phyloP scores from a whole-genome alignment of 2,888 invertebrate genomes.

The Melieria omissa region DNA sequence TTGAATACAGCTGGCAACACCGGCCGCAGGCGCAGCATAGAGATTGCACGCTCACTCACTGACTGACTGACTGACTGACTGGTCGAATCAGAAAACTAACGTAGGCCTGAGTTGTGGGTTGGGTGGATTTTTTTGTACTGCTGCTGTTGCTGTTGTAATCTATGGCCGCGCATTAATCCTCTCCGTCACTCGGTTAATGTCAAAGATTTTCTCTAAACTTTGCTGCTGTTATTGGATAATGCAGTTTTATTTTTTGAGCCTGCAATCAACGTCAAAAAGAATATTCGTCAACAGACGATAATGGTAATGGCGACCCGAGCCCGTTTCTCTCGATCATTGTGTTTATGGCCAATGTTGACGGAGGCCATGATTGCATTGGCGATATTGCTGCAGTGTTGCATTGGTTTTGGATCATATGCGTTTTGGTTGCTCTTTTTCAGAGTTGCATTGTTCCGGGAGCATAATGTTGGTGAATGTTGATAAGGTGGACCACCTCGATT shows the following conservation, averaged over 20 bases:
- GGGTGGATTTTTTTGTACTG: not conserved
- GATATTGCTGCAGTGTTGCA: not conserved
- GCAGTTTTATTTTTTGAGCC: conserved; percentile 36
- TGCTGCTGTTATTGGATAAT: conserved; percentile 36
- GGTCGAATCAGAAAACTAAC: too few species aligned
- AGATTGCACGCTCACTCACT: too few species aligned
- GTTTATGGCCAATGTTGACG: conserved; percentile 3
- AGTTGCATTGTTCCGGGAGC: not conserved
- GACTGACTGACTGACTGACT: too few species aligned
- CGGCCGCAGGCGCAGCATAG: too few species aligned
- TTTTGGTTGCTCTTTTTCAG: not conserved
- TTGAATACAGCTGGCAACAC: too few species aligned
- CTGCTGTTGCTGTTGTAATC: not conserved
- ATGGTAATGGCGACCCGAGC: not conserved
- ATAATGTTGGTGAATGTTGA: not conserved
- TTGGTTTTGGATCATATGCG: not conserved
- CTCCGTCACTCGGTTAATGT: conserved; percentile 40
- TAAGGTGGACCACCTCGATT: not conserved
- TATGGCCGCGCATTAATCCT: conserved; percentile 41
- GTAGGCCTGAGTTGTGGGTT: not conserved
- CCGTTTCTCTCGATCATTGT: not conserved
- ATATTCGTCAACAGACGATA: conserved; percentile 44
- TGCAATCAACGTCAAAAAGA: conserved; percentile 46
- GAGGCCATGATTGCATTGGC: not conserved
- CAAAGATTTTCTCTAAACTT: conserved; percentile 42